Percentiles rank a stretch among this genome's conserved stretches.
Conservation (phyloP, 2,797 vertebrate species). For the Hemitrygon akajei region DNA sequence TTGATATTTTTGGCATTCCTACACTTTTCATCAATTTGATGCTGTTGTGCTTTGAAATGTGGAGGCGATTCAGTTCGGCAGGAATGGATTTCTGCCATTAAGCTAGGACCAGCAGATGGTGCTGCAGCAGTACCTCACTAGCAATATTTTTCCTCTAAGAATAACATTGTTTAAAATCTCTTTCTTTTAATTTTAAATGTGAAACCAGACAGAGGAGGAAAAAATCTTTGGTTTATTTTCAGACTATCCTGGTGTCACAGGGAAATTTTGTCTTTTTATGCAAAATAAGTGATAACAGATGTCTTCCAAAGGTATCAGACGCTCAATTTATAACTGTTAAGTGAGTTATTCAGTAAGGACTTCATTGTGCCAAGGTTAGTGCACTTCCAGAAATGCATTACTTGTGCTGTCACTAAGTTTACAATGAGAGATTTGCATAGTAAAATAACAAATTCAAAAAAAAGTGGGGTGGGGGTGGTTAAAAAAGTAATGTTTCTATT, state of each 20-base stretch:
- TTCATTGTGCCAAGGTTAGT: conserved; percentile 23
- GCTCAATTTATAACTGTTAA: conserved; percentile 34
- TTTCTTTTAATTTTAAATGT: background rate
- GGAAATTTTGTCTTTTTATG: conserved; percentile 19
- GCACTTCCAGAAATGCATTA: conserved; percentile 8
- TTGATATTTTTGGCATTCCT: conserved; percentile 28
- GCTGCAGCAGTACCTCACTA: conserved; percentile 46
- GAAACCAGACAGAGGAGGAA: conserved; percentile 15
- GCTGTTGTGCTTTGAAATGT: conserved; percentile 24
- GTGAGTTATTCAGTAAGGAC: conserved; percentile 23
- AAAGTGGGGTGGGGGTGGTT: no score
- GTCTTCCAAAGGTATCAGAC: conserved; percentile 21
- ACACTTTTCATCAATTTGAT: conserved; percentile 26
- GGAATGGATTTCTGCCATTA: conserved; percentile 10
- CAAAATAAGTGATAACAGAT: conserved; percentile 22
- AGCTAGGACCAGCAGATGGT: conserved; percentile 60
- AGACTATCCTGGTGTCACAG: conserved; percentile 11
- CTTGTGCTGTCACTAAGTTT: conserved; percentile 23
- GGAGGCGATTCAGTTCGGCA: conserved; percentile 2
- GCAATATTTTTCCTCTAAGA: conserved; percentile 13
- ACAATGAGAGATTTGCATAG: conserved; percentile 4
- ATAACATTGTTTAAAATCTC: conserved; percentile 13
- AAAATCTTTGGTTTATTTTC: background rate
- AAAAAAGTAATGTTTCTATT: background rate
- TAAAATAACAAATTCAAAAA: conserved; percentile 7